Evolutionary conservation across 2,888 invertebrate genomes (phyloP).

Genomic region (Dryocosmus kuriphilus): DNA sequence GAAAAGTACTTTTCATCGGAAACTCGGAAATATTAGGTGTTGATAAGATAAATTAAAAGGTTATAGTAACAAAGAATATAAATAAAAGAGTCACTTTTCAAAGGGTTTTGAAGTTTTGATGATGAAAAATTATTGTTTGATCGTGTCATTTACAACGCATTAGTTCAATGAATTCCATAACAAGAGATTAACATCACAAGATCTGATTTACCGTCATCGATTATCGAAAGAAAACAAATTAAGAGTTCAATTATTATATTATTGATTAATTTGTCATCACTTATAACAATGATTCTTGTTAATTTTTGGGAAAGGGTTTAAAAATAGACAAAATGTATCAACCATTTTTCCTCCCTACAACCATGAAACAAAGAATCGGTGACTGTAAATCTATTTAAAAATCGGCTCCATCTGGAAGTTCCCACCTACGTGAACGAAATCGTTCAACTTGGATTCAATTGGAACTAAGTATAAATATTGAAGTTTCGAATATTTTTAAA

Average conservation of each 20-base stretch:
- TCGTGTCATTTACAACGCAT: neutral
- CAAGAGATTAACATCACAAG: neutral
- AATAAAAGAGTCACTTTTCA: neutral
- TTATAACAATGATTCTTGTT: too few species aligned
- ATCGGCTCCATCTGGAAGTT: neutral
- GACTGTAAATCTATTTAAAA: constrained; percentile 3
- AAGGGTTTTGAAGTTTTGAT: neutral
- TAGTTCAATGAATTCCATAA: constrained; percentile 1
- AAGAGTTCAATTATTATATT: neutral
- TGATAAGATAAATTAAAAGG: too few species aligned
- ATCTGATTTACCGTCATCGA: neutral
- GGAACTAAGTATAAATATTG: too few species aligned
- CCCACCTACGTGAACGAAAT: neutral
- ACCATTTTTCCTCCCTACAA: neutral
- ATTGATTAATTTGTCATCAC: too few species aligned
- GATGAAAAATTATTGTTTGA: neutral
- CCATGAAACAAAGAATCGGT: constrained; percentile 3
- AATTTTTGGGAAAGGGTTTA: too few species aligned
- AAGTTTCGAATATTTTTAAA: too few species aligned
- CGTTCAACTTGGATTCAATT: too few species aligned
- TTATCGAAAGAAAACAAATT: neutral
- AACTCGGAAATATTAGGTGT: too few species aligned
- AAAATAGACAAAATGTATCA: neutral
- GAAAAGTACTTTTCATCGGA: too few species aligned
- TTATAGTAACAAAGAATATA: neutral